Conservation (phyloP, 1,140 invertebrate genomes). For the Bathynomus jamesi region DNA sequence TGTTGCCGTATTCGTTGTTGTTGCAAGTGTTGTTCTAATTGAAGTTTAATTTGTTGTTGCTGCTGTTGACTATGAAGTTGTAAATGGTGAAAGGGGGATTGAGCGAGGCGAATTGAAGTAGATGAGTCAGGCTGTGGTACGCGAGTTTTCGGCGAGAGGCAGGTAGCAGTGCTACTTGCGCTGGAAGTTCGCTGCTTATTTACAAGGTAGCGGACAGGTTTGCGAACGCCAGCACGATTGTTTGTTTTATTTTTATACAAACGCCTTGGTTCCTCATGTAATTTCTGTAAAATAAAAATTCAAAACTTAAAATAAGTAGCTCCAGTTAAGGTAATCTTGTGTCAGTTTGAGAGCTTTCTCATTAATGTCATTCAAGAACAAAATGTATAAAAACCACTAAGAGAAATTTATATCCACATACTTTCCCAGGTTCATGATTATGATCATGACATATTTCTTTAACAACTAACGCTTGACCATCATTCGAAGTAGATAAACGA, state of each 20-base stretch:
- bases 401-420: too few relatives aligned
- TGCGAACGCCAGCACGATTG: conserved; percentile 31
- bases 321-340: neutral
- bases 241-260: conserved; percentile 31
- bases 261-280: conserved; percentile 32
- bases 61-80: conserved; percentile 29
- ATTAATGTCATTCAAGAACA: neutral
- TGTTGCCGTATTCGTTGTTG: conserved; percentile 17
- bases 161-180: conserved; percentile 3
- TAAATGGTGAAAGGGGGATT: conserved; percentile 28
- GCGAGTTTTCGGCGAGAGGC: conserved; percentile 17
- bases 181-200: conserved; percentile 27
- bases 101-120: conserved; percentile 20
- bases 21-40: conserved; percentile 19
- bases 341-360: too few relatives aligned
- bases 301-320: neutral
- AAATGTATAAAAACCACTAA: too few relatives aligned
- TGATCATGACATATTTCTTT: conserved; percentile 36
- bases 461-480: conserved; percentile 37
- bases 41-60: conserved; percentile 23
- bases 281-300: conserved; percentile 8
- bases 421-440: conserved; percentile 37
- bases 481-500: conserved; percentile 34
- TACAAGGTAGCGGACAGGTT: conserved; percentile 34
- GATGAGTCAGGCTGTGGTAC: neutral